These are phyloP conservation scores for Tonatia bakeri DNA, from an alignment of 2,113 vertebrate species.

Conservation along the genomic window DNA sequence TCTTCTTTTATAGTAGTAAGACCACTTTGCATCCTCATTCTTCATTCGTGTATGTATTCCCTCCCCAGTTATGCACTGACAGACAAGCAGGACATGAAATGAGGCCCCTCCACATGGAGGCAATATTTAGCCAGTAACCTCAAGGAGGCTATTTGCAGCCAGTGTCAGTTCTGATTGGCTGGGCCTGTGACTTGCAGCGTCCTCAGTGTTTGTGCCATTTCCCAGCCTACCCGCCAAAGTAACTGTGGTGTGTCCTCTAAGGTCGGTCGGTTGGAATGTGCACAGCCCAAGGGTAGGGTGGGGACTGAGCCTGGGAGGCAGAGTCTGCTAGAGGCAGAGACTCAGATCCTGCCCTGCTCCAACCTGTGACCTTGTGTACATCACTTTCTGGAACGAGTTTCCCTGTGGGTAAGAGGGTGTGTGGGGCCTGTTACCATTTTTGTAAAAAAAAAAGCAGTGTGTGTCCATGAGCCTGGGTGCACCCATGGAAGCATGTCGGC, in stretches of 20 bases:
- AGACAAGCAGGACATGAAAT: not conserved
- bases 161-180: not conserved
- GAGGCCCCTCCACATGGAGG: not conserved
- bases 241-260: not conserved
- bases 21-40: not conserved
- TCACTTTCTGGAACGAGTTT: not conserved
- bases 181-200: not conserved
- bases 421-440: not conserved
- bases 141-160: not conserved
- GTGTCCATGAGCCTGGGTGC: not conserved
- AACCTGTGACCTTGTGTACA: not conserved
- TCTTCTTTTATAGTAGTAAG: not conserved
- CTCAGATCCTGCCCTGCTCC: not conserved
- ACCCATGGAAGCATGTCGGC: not conserved
- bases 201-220: not conserved
- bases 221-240: not conserved
- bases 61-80: not conserved
- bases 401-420: not conserved
- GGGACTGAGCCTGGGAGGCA: not conserved
- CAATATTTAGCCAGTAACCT: not conserved
- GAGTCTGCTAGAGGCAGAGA: not conserved
- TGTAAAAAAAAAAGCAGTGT: not conserved
- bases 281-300: fast-evolving
- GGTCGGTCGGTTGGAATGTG: not conserved
- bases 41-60: not conserved